Conservation (phyloP, 2,113 vertebrate species). For the Python bivittatus region DNA sequence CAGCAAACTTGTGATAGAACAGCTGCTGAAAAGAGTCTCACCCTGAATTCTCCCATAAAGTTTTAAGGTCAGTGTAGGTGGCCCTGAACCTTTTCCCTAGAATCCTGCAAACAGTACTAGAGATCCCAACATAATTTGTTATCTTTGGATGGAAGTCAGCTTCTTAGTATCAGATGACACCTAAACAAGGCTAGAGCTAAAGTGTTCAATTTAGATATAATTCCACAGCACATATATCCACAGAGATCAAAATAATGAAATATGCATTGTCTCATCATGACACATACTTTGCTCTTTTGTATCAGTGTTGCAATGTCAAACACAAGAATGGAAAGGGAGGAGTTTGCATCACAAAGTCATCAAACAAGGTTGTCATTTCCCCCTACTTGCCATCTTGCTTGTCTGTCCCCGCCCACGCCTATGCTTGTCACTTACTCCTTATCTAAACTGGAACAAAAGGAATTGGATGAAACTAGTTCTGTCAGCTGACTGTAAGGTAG, state of each 20-base stretch:
- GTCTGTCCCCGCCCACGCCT: background rate
- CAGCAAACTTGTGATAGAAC: background rate
- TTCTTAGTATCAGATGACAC: background rate
- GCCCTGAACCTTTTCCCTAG: background rate
- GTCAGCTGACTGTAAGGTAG: background rate
- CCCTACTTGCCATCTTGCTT: background rate
- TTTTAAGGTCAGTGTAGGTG: too few species aligned
- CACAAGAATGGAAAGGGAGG: too few species aligned
- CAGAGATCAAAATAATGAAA: background rate
- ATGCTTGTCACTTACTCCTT: background rate
- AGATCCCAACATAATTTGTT: background rate
- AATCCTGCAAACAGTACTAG: background rate
- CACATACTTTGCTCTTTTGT: background rate
- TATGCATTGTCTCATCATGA: background rate
- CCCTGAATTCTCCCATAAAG: background rate
- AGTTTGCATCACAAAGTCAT: background rate
- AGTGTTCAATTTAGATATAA: background rate
- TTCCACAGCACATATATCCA: background rate
- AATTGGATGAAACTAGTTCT: background rate
- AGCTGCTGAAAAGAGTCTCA: background rate
- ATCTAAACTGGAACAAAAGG: background rate
- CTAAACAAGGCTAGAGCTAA: background rate
- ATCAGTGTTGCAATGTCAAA: background rate
- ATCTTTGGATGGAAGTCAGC: background rate
- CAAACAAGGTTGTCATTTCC: background rate